These are phyloP conservation scores for Leptinotarsa rubiginosa DNA, from an alignment of 2,888 invertebrate species.

Conservation along the genomic window DNA sequence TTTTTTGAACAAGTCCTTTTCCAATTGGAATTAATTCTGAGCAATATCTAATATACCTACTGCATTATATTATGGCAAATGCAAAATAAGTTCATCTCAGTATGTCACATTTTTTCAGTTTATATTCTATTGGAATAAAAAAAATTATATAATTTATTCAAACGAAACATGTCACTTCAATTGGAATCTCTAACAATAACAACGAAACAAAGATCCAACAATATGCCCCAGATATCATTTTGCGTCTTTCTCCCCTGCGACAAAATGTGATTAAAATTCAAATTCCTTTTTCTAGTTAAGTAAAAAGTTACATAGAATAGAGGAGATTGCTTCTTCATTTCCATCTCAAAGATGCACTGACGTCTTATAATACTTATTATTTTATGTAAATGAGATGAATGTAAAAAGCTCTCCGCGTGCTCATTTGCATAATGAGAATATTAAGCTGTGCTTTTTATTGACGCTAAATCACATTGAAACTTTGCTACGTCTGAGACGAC, in stretches of 20 bases:
- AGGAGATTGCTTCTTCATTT: constrained; percentile 50
- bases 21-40: too few relatives aligned
- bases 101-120: too few relatives aligned
- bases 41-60: too few relatives aligned
- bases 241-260: constrained; percentile 18
- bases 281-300: constrained; percentile 47
- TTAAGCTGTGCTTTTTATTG: constrained; percentile 51
- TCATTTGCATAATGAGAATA: constrained; percentile 58
- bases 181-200: constrained; percentile 20
- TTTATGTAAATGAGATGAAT: constrained; percentile 55
- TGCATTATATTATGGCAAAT: too few relatives aligned
- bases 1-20: too few relatives aligned
- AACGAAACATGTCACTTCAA: constrained; percentile 11
- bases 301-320: constrained; percentile 48
- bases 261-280: constrained; percentile 42
- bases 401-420: constrained; percentile 55
- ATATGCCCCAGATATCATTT: constrained; percentile 34
- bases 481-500: constrained; percentile 19
- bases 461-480: constrained; percentile 43
- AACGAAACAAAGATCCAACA: neutral
- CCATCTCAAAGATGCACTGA: constrained; percentile 39
- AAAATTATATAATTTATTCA: too few relatives aligned
- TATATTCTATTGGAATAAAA: too few relatives aligned
- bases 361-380: constrained; percentile 53
- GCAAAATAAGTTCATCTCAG: too few relatives aligned